Conservation (phyloP, 2,888 invertebrate species). For the Slavum lentiscoides region DNA sequence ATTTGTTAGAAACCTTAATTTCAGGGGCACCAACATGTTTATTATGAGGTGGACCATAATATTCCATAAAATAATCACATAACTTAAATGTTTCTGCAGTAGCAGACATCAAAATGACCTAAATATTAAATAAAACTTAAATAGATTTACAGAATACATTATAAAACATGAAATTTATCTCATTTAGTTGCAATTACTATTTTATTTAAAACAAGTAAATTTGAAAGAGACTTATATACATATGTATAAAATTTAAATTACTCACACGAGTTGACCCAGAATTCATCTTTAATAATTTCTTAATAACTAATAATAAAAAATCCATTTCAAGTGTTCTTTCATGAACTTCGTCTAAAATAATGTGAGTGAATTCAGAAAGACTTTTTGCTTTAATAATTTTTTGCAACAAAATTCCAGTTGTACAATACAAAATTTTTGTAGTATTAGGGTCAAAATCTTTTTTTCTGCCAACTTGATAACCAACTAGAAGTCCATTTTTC, state of each 20-base stretch:
- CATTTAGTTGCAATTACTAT: background rate
- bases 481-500: slow-evolving; percentile 80
- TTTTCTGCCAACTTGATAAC: slow-evolving; percentile 74
- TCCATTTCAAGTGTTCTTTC: slow-evolving; percentile 92
- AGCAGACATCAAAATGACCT: slow-evolving; percentile 90
- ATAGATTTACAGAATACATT: background rate
- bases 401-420: slow-evolving; percentile 85
- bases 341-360: slow-evolving; percentile 91
- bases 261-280: slow-evolving; percentile 68
- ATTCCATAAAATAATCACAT: slow-evolving; percentile 68
- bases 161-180: background rate
- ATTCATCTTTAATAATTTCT: slow-evolving; percentile 73
- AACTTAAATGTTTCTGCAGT: slow-evolving; percentile 79
- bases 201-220: background rate
- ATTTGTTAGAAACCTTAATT: slow-evolving; percentile 64
- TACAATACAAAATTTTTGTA: slow-evolving; percentile 73
- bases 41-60: slow-evolving; percentile 50
- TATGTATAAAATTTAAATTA: slow-evolving; percentile 19
- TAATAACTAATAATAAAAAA: slow-evolving; percentile 80
- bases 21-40: slow-evolving; percentile 63
- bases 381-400: slow-evolving; percentile 72
- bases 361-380: slow-evolving; percentile 80
- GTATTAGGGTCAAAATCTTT: slow-evolving; percentile 43
- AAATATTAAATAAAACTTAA: slow-evolving; percentile 36
- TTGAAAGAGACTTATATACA: background rate